A percentile compares a stretch with the other conserved stretches of the same genome.
Evolutionary conservation across 2,888 invertebrate species (phyloP).

Genomic region (Cryptus armator): DNA sequence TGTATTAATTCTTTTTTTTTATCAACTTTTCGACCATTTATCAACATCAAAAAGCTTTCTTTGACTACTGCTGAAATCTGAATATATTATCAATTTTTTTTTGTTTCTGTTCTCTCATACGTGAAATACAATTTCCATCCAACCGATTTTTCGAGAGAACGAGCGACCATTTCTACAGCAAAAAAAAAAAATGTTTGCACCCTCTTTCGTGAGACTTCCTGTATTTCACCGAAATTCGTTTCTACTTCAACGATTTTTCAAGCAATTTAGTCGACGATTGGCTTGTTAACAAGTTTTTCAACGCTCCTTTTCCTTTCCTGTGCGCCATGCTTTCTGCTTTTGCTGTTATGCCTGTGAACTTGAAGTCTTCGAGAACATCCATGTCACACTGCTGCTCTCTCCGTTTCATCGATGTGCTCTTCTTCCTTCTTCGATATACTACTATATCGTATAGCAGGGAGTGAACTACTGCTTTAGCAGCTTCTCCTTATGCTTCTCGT

Average conservation of each 20-base stretch:
- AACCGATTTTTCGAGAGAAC: background rate
- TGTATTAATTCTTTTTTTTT: conserved; percentile 23
- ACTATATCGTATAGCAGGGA: background rate
- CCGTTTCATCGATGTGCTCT: conserved; percentile 16
- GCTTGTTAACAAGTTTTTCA: conserved; percentile 79
- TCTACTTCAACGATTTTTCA: conserved; percentile 61
- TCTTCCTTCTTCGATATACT: conserved; percentile 32
- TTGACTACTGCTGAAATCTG: too few species aligned
- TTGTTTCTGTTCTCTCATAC: background rate
- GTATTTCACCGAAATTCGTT: conserved; percentile 14
- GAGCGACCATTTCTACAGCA: background rate
- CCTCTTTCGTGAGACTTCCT: conserved; percentile 45
- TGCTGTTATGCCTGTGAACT: background rate
- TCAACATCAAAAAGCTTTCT: background rate
- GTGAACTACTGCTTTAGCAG: conserved; percentile 18
- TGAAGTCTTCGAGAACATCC: conserved; percentile 27
- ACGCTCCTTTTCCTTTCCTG: conserved; percentile 54
- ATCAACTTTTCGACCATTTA: background rate
- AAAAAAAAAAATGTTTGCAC: background rate
- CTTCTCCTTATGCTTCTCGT: conserved; percentile 59
- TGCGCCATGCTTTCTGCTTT: conserved; percentile 11
- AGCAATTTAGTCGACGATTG: conserved; percentile 74
- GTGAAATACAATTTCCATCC: background rate
- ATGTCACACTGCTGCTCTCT: conserved; percentile 14
- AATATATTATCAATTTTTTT: background rate